These are phyloP conservation scores for Catharus fuscescens DNA, from an alignment of 2,113 vertebrate genomes.

Conservation along the genomic window DNA sequence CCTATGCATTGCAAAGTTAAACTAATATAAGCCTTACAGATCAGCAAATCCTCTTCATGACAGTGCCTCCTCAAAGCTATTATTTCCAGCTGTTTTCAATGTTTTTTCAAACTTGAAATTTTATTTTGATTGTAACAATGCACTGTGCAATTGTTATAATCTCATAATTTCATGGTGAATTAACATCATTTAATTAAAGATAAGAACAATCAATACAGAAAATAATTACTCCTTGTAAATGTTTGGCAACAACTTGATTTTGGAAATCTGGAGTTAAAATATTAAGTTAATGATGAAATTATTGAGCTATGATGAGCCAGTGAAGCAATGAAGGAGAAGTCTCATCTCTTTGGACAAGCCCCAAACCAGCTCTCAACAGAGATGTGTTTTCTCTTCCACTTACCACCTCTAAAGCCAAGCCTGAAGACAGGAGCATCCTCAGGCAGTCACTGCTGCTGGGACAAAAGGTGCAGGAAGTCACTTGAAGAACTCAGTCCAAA, in stretches of 20 bases:
- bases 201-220: background rate
- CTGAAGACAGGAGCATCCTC: background rate
- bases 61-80: background rate
- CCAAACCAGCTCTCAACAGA: background rate
- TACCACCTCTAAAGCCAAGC: background rate
- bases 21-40: background rate
- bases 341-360: background rate
- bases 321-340: background rate
- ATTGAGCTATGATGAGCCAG: background rate
- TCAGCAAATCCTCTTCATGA: background rate
- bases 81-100: background rate
- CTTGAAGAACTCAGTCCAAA: background rate
- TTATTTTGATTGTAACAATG: background rate
- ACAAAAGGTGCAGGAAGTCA: background rate
- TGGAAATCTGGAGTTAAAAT: background rate
- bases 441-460: background rate
- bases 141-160: background rate
- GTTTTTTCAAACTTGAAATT: background rate
- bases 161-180: background rate
- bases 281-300: background rate
- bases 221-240: background rate
- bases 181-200: background rate
- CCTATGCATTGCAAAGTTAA: background rate
- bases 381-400: background rate
- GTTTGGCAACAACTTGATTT: background rate